phyloP scores from a whole-genome alignment of 2,113 vertebrate genomes.

The Puma concolor region DNA sequence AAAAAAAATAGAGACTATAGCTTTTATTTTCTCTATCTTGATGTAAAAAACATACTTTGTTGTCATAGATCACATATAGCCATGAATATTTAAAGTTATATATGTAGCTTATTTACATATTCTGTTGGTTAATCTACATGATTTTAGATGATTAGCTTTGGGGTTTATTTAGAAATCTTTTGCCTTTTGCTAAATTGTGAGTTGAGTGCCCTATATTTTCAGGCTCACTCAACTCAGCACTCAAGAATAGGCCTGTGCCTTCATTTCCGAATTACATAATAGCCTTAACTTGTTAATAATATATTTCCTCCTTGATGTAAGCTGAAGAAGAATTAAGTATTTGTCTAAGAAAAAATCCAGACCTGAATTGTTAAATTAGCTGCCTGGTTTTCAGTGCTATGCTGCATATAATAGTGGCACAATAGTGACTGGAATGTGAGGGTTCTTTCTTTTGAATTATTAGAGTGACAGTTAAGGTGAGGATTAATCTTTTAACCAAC shows the following conservation, averaged over 20 bases:
- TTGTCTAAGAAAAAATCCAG: background rate
- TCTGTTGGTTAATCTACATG: background rate
- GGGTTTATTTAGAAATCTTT: background rate
- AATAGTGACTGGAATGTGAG: background rate
- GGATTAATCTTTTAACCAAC: background rate
- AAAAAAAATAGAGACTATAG: background rate
- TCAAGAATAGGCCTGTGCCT: background rate
- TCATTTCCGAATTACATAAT: background rate
- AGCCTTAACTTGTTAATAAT: background rate
- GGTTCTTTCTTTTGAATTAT: background rate
- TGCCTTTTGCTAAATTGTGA: background rate
- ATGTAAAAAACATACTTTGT: background rate
- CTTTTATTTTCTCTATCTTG: background rate
- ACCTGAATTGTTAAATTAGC: background rate
- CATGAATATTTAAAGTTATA: background rate
- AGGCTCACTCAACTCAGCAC: background rate
- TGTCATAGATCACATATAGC: background rate
- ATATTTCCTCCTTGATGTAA: background rate
- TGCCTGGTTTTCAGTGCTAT: background rate
- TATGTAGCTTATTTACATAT: background rate
- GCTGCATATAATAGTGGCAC: background rate
- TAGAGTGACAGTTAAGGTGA: background rate
- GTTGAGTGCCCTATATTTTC: background rate
- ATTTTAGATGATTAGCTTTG: background rate
- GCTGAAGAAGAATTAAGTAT: background rate